phyloP scores from a whole-genome alignment of 2,797 vertebrate genomes.

The Neomorphus geoffroyi region DNA sequence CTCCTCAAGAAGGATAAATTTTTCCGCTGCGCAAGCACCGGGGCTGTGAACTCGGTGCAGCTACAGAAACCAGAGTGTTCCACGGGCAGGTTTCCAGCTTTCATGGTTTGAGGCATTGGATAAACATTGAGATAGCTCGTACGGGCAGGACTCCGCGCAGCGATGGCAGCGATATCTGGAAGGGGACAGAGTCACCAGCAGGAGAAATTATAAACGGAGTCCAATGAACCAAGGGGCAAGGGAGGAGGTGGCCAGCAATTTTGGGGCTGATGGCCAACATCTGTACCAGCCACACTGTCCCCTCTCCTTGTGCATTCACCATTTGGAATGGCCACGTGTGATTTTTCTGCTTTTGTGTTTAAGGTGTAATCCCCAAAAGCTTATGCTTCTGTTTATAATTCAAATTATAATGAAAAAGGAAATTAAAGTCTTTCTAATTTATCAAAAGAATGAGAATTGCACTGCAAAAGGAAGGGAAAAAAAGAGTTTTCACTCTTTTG shows the following conservation, averaged over 20 bases:
- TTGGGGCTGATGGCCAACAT: not conserved
- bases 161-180: not conserved
- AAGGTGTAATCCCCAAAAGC: not conserved
- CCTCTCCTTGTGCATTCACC: not conserved
- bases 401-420: conserved; percentile 49
- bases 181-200: not conserved
- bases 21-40: not conserved
- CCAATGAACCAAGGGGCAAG: not conserved
- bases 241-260: accelerated
- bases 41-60: accelerated
- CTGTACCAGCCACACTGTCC: not conserved
- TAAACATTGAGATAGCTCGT: not conserved
- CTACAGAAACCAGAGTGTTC: accelerated
- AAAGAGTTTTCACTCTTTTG: not conserved
- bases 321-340: not conserved
- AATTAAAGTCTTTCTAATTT: conserved; percentile 60
- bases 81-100: not conserved
- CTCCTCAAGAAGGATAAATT: not conserved
- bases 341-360: not conserved
- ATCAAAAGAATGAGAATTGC: conserved; percentile 48
- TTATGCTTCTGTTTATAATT: conserved; percentile 43
- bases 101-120: not conserved
- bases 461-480: not conserved
- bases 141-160: not conserved
- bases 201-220: not conserved